phyloP scores from a whole-genome alignment of 2,113 vertebrate genomes.

The Capreolus pygargus region DNA sequence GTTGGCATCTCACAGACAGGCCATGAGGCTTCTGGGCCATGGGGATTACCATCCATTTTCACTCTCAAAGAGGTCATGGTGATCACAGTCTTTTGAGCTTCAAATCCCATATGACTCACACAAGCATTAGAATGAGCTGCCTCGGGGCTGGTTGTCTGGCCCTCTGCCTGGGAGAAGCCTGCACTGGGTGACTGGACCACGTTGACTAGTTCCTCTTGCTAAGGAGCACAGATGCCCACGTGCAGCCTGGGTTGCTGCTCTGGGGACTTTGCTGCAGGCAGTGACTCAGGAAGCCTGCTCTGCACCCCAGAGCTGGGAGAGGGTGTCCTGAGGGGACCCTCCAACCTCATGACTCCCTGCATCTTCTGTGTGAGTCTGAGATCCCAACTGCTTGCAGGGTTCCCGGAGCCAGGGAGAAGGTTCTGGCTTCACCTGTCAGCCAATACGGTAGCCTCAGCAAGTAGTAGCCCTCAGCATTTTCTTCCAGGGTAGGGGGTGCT shows the following conservation, averaged over 20 bases:
- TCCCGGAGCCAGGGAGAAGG: background rate
- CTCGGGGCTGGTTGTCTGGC: background rate
- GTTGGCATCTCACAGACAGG: background rate
- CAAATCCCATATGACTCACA: background rate
- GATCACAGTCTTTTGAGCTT: background rate
- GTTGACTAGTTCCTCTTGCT: background rate
- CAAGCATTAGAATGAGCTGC: background rate
- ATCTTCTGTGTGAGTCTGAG: background rate
- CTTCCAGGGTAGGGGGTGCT: background rate
- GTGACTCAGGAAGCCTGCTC: background rate
- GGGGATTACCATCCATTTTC: background rate
- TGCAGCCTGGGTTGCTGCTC: background rate
- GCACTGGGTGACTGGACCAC: fast-evolving
- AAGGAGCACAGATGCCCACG: fast-evolving
- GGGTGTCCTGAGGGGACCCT: background rate
- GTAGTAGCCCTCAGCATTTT: background rate
- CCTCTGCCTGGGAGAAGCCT: background rate
- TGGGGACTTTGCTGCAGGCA: background rate
- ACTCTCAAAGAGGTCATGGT: background rate
- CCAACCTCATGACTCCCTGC: background rate
- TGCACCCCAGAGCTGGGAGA: background rate
- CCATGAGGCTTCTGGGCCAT: fast-evolving
- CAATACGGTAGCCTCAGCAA: background rate
- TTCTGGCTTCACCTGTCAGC: background rate
- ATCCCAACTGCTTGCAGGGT: background rate